phyloP scores from a whole-genome alignment of 92 coral and sea anemone species.

The Epizoanthus scotinus region DNA sequence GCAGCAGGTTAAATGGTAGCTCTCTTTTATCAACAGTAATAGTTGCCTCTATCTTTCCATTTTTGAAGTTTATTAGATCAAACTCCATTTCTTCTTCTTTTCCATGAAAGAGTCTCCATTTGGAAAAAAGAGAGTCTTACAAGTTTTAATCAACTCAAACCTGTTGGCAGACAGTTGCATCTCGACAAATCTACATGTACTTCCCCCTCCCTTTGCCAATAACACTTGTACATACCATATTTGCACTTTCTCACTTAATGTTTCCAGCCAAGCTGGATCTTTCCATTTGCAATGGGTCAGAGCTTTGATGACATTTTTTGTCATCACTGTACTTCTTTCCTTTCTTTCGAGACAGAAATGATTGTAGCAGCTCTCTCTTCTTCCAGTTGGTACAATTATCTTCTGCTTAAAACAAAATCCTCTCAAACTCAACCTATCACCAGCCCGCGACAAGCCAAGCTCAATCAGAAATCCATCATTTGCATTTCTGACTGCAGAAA shows the following conservation, averaged over 20 bases:
- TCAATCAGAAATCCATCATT: too few relatives aligned
- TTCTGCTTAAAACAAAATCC: too few relatives aligned
- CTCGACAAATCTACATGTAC: conserved; percentile 38
- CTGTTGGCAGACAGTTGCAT: conserved; percentile 1
- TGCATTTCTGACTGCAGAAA: too few relatives aligned
- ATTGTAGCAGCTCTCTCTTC: too few relatives aligned
- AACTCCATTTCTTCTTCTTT: conserved; percentile 48
- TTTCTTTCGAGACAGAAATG: too few relatives aligned
- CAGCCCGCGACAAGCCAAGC: too few relatives aligned
- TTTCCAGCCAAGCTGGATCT: conserved; percentile 58
- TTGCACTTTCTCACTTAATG: conserved; percentile 48
- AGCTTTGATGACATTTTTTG: too few relatives aligned
- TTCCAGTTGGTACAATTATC: too few relatives aligned
- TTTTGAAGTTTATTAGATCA: conserved; percentile 40
- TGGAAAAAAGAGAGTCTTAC: conserved; percentile 22
- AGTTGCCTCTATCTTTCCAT: conserved; percentile 4
- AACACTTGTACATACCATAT: too few relatives aligned
- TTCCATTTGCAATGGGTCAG: not conserved
- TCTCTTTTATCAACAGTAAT: not conserved
- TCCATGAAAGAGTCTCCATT: conserved; percentile 32
- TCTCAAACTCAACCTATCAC: too few relatives aligned
- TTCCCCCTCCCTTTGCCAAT: too few relatives aligned
- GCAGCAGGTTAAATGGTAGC: conserved; percentile 27
- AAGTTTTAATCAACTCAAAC: not conserved
- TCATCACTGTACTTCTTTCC: too few relatives aligned